A percentile compares a stretch with the other conserved stretches of the same genome.
Conservation (phyloP, 1,140 invertebrate genomes). For the Panonychus citri region DNA sequence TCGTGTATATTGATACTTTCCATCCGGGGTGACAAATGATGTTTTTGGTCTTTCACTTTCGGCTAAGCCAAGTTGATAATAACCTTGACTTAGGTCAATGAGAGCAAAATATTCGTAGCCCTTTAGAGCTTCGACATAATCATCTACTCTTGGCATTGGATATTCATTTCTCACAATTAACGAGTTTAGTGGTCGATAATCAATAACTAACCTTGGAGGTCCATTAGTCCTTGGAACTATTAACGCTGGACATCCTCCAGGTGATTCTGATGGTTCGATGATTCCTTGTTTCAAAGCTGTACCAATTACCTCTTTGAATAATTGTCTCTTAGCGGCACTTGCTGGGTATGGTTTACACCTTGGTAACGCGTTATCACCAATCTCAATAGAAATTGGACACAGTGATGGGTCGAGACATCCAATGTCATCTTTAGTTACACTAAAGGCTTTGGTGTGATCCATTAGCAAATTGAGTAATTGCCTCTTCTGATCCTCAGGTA, state of each 20-base stretch:
- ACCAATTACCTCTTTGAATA: not conserved
- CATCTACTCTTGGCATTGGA: conserved; percentile 26
- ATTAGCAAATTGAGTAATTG: no score
- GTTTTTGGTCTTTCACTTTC: conserved; percentile 13
- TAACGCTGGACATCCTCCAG: conserved; percentile 6
- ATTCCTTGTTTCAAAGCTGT: not conserved
- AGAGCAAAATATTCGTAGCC: not conserved
- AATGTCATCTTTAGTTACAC: no score
- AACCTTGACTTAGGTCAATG: conserved; percentile 9
- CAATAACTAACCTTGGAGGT: conserved; percentile 24
- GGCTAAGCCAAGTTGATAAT: conserved; percentile 5
- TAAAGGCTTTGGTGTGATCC: no score
- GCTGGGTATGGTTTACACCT: not conserved
- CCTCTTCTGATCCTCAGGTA: no score
- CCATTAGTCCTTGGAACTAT: conserved; percentile 26
- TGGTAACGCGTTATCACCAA: no score
- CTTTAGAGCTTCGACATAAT: not conserved
- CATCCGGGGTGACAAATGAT: conserved; percentile 22
- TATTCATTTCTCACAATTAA: conserved; percentile 24
- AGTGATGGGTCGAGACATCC: no score
- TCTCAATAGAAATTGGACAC: no score
- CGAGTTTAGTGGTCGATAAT: conserved; percentile 25
- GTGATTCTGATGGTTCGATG: not conserved
- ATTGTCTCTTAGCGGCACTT: not conserved
- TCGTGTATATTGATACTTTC: conserved; percentile 20